These are phyloP conservation scores for Centropyge bicolor DNA, from an alignment of 2,797 vertebrate species.

Conservation along the genomic window DNA sequence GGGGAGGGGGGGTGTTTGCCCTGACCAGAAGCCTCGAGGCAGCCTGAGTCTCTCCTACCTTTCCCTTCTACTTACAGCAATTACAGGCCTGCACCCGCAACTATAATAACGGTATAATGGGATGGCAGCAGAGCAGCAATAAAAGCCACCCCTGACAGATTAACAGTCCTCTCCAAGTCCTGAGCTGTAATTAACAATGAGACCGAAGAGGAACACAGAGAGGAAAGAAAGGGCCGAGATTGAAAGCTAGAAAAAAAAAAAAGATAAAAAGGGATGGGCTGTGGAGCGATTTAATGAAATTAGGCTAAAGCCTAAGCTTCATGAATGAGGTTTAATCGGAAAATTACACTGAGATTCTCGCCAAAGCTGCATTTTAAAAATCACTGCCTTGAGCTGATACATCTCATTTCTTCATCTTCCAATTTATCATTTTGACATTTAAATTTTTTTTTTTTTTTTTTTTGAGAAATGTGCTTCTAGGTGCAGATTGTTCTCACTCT, in stretches of 20 bases:
- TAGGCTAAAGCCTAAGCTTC: constrained; percentile 41
- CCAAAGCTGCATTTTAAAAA: constrained; percentile 34
- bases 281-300: constrained; percentile 64
- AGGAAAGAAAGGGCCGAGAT: constrained; percentile 57
- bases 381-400: not conserved
- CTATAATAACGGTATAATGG: constrained; percentile 90
- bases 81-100: constrained; percentile 85
- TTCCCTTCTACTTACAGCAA: constrained; percentile 86
- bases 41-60: constrained; percentile 78
- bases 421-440: not conserved
- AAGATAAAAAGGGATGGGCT: constrained; percentile 60
- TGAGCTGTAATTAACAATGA: constrained; percentile 88
- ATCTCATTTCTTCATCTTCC: not conserved
- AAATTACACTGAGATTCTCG: constrained; percentile 5
- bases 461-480: not conserved
- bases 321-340: constrained; percentile 14
- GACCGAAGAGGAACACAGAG: constrained; percentile 67
- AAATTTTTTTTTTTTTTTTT: constrained; percentile 16
- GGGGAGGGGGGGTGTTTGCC: constrained; percentile 26
- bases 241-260: constrained; percentile 54
- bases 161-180: constrained; percentile 82
- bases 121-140: constrained; percentile 86
- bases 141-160: constrained; percentile 88
- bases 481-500: not conserved
- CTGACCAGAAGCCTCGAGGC: constrained; percentile 76